phyloP scores from a whole-genome alignment of 2,888 invertebrate species.

The Erebia palarica region DNA sequence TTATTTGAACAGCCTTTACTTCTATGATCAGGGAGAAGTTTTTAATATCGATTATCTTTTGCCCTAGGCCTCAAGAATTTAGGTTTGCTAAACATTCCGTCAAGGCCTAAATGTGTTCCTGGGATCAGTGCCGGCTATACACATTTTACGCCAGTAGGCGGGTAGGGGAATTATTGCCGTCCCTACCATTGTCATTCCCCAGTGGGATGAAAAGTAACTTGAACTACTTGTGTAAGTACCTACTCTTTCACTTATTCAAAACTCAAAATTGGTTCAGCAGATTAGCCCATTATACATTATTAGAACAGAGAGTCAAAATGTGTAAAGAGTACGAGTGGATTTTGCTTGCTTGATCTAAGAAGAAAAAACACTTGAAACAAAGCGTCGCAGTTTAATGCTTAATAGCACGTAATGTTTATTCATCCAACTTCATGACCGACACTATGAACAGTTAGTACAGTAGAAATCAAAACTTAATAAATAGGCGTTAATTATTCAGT shows the following conservation, averaged over 20 bases:
- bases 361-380: neutral
- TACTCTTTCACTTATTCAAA: no score
- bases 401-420: no score
- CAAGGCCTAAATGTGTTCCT: neutral
- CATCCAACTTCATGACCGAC: no score
- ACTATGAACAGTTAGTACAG: no score
- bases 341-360: neutral
- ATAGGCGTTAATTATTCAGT: neutral
- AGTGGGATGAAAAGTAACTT: no score
- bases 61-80: neutral
- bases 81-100: neutral
- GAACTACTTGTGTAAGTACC: no score
- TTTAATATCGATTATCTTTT: neutral
- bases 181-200: no score
- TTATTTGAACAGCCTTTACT: neutral
- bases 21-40: neutral
- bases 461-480: neutral
- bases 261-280: no score
- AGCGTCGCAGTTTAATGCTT: neutral
- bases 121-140: neutral
- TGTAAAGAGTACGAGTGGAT: neutral
- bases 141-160: no score
- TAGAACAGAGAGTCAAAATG: neutral
- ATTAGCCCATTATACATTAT: no score
- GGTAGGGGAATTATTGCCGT: no score